Evolutionary conservation across 2,888 invertebrate genomes (phyloP).

Genomic region (Chymomyza caudatula): DNA sequence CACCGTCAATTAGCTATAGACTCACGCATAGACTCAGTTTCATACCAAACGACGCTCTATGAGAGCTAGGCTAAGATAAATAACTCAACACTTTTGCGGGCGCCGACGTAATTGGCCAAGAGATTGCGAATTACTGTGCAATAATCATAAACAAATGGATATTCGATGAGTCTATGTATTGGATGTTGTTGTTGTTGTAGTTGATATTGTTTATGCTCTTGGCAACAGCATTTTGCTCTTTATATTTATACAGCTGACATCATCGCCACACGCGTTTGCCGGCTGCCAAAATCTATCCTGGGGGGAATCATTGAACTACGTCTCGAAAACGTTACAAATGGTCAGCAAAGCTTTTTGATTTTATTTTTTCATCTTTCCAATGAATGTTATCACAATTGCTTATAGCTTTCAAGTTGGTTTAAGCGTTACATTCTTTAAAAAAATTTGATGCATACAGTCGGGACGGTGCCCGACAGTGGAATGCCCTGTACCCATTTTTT

Average conservation of each 20-base stretch:
- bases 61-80: background rate
- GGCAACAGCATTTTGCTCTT: background rate
- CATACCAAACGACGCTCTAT: background rate
- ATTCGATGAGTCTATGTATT: conserved; percentile 25
- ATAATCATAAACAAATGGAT: conserved; percentile 55
- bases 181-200: conserved; percentile 24
- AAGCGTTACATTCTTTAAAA: too few species aligned
- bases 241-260: conserved; percentile 48
- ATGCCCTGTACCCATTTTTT: too few species aligned
- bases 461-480: too few species aligned
- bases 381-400: too few species aligned
- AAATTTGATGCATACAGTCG: too few species aligned
- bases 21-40: conserved; percentile 28
- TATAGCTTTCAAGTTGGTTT: too few species aligned
- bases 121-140: conserved; percentile 45
- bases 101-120: background rate
- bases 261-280: conserved; percentile 34
- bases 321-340: background rate
- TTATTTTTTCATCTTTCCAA: background rate
- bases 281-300: conserved; percentile 12
- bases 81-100: background rate
- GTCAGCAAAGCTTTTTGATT: background rate
- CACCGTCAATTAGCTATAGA: conserved; percentile 54
- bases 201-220: conserved; percentile 38
- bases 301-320: conserved; percentile 50